Conservation (phyloP, 2,888 invertebrate genomes). For the Oscheius sp. region DNA sequence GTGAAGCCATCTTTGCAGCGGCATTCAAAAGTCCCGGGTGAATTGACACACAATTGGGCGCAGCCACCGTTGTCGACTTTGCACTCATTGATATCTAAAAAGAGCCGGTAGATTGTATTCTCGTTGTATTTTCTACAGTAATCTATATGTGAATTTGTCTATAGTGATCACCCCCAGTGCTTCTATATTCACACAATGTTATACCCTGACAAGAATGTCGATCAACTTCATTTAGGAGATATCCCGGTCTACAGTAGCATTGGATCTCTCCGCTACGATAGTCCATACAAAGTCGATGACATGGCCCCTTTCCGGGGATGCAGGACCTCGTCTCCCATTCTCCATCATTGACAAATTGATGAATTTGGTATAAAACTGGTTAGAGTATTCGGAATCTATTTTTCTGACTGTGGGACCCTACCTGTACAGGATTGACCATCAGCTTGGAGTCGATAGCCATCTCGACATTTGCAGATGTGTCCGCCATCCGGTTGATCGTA, state of each 20-base stretch:
- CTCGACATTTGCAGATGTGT: slow-evolving; percentile 59
- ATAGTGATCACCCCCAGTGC: neutral
- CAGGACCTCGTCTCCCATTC: slow-evolving; percentile 51
- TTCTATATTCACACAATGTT: neutral
- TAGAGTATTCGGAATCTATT: neutral
- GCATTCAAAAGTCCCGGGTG: slow-evolving; percentile 83
- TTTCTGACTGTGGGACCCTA: slow-evolving; percentile 22
- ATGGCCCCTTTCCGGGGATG: slow-evolving; percentile 51
- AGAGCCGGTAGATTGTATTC: neutral
- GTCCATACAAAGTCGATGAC: slow-evolving; percentile 66
- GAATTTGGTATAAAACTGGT: neutral
- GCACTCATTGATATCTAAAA: slow-evolving; percentile 85
- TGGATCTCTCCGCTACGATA: slow-evolving; percentile 51
- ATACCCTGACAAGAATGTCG: slow-evolving; percentile 48
- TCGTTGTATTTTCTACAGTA: slow-evolving; percentile 2
- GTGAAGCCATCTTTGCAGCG: slow-evolving; percentile 82
- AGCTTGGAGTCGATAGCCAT: slow-evolving; percentile 59
- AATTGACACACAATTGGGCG: slow-evolving; percentile 87
- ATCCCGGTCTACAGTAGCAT: slow-evolving; percentile 62
- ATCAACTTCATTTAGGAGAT: slow-evolving; percentile 45
- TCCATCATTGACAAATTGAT: slow-evolving; percentile 28
- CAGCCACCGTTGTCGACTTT: slow-evolving; percentile 84
- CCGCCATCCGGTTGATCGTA: slow-evolving; percentile 73
- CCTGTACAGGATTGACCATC: slow-evolving; percentile 70
- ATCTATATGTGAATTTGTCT: neutral